Base-by-base conservation (phyloP, 2,888 invertebrate genomes). In the Synanthedon vespiformis region DNA sequence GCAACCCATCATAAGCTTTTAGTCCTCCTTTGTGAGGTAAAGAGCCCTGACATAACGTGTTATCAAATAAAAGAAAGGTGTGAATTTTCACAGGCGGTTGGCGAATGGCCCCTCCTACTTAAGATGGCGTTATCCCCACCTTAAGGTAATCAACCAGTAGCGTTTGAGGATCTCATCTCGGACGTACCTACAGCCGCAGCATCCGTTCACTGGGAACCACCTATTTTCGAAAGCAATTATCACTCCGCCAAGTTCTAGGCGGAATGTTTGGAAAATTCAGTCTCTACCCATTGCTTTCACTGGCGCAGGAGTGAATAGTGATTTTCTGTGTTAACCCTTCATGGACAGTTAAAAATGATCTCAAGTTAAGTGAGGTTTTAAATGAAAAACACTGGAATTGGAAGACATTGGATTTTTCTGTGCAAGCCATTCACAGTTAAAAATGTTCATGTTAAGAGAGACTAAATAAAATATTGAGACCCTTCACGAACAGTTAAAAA, bases 21-120 rank as follows among this genome's bases (percentile, higher is more conserved):
- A 87, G 77, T 76, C 78, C 71, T 74, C 81, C 72, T 80, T 86
- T 86, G 82, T 86, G 75, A 72, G 70, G 74, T 76, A 77, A 84
- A 85, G 81, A 80, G 79, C 77, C 73, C 82, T 81, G 81, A 83
- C 78, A 83, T 84, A 84, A 83, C 79, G 78, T 78, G 80, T 81
- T 86, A 85, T 80, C 87, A 85, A 86, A 86, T 85, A 85, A 83
- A 85, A 84, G 85, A 85, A 87, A 86, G 87, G 87, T 87, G 87
- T 85, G 84, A 87, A 86, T 81, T 81, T 84, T 87, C 86, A 77
- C 87, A 86, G 81, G 75, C 78, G 72, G 71, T 66, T 66, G 67
- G 60, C 50, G 65, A 69, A 47, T 34, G 58, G 81, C 87, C 68
- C 81, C 87, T 73, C 86, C 87, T 73, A 71, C 80, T 74, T 70